Conservation (phyloP, 2,797 vertebrate species). For the Capromys pilorides region DNA sequence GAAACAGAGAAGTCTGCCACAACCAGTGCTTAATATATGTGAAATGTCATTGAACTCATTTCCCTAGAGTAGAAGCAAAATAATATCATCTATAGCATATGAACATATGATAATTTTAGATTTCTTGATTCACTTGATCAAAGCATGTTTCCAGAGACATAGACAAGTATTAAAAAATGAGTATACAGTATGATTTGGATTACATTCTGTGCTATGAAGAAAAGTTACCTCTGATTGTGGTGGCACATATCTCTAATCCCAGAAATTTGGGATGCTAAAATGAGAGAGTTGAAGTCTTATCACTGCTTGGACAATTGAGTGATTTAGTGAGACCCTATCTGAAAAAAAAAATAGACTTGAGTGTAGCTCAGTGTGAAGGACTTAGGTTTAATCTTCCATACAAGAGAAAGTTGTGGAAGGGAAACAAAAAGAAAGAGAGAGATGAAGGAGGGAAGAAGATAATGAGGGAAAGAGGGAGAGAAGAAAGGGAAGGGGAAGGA, state of each 20-base stretch:
- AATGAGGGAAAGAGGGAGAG: too few relatives aligned
- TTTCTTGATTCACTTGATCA: background rate
- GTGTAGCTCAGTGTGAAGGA: background rate
- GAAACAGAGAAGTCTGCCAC: background rate
- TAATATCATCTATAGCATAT: background rate
- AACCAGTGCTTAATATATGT: background rate
- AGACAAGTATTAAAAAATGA: background rate
- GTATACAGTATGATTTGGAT: background rate
- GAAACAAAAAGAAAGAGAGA: background rate
- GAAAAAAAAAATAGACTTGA: background rate
- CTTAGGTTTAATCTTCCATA: background rate
- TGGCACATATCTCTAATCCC: background rate
- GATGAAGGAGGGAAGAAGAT: too few relatives aligned
- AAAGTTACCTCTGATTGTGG: background rate
- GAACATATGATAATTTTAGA: background rate
- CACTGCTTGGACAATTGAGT: background rate
- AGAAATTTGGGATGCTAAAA: background rate
- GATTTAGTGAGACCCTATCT: background rate
- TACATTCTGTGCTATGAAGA: background rate
- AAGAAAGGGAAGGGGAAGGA: too few relatives aligned
- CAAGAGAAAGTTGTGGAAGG: background rate
- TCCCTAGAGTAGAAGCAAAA: background rate
- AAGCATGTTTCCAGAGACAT: background rate
- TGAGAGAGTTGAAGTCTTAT: background rate
- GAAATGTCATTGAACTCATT: background rate